Evolutionary conservation across 2,888 invertebrate species (phyloP), one percentile per base, ranked within the genome.

Genomic region (Tyria jacobaeae): DNA sequence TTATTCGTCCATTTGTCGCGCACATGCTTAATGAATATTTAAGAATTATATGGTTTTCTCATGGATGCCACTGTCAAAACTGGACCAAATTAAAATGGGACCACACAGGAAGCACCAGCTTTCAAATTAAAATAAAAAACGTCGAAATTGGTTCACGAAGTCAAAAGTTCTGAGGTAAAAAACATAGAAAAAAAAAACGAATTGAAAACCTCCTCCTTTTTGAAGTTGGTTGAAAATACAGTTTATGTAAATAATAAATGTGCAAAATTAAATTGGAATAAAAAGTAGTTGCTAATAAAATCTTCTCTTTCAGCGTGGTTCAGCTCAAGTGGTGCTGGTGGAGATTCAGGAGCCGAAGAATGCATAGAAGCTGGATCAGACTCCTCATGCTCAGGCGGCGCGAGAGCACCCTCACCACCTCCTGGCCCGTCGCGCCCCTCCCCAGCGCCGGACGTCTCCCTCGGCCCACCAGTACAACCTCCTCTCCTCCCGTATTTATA

Each of bases 401-500:
- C 83, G 76, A 93, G 88, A 81, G 81, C 95, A 84, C 76, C 95
- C 90, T 89, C 95, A 73, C 92, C 94, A 72, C 85, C 93, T n/a
- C 82, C 92, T 10, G 95, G 95, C 0, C 95, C 95, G n/a, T 95
- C 95, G 71, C 80, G 94, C 64, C 91, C 95, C 74, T 97, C 97
- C 73, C 98, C 98, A 0, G 96, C 97, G 70, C 98, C 98, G 24
- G 99, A 99, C 92, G 98, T 98, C 69, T 98, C 98, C 37, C 97
- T 99, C 47, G 99, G 98, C 56, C 98, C 98, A 47, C 98, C 98
- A 51, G 97, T 98, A 52, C 98, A 98, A 84, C 98, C 98, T 51
- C 98, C 98, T 56, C 96, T 97, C 39, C 97, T 99, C 85, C 98
- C 99, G 75, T 99, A 99, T 94, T 96, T 99, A 58, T 99, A 98